Evolutionary conservation across 2,797 vertebrate genomes (phyloP).

Genomic region (Falco naumanni): DNA sequence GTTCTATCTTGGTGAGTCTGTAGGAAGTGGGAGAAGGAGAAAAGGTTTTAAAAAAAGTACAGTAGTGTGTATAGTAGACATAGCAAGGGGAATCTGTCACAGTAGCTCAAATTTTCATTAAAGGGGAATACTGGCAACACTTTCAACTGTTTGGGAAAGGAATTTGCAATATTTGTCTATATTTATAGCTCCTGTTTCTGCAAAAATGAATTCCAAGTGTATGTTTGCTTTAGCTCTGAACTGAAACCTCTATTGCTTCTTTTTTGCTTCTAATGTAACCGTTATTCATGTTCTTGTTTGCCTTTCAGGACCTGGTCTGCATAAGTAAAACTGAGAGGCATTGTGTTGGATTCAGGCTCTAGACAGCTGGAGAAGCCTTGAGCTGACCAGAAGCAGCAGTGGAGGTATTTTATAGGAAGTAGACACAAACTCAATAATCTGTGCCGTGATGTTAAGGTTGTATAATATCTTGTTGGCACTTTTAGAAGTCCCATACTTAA

Average conservation of each 20-base stretch:
- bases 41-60: neutral
- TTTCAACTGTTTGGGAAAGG: neutral
- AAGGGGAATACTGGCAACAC: neutral
- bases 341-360: neutral
- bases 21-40: neutral
- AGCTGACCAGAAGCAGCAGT: neutral
- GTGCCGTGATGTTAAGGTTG: neutral
- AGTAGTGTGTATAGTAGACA: neutral
- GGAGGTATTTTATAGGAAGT: neutral
- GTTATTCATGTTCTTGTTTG: neutral
- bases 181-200: neutral
- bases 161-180: neutral
- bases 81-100: neutral
- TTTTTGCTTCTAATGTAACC: neutral
- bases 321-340: neutral
- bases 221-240: neutral
- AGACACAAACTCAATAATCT: neutral
- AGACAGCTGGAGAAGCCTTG: neutral
- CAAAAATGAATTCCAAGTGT: neutral
- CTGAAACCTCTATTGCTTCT: neutral
- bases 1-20: neutral
- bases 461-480: neutral
- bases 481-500: conserved; percentile 7
- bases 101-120: neutral
- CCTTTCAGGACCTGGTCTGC: neutral